phyloP scores from a whole-genome alignment of 2,113 vertebrate genomes.

The Porphyrio hochstetteri region DNA sequence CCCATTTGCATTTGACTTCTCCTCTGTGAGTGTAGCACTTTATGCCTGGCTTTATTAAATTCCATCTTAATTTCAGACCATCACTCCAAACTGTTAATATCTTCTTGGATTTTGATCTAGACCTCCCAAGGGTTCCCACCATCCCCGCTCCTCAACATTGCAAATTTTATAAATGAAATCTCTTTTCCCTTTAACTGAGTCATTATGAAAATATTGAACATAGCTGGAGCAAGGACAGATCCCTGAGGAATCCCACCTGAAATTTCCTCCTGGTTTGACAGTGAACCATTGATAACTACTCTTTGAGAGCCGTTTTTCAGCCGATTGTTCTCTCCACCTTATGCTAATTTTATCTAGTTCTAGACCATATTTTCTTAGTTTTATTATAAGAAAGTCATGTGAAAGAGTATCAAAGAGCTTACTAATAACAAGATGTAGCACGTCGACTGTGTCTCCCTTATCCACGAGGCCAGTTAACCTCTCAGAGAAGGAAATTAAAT shows the following conservation, averaged over 20 bases:
- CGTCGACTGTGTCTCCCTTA: not conserved
- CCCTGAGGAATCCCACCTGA: constrained; percentile 57
- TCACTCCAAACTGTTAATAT: constrained; percentile 53
- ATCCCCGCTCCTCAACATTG: constrained; percentile 37
- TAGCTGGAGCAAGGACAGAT: constrained; percentile 54
- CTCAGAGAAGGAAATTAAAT: constrained; percentile 19
- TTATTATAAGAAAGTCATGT: not conserved
- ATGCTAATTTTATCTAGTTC: constrained; percentile 41
- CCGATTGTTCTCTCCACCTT: constrained; percentile 9
- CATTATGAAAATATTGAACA: constrained; percentile 69
- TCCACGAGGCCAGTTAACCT: constrained; percentile 22
- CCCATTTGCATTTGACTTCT: constrained; percentile 32
- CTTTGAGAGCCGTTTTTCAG: constrained; percentile 32
- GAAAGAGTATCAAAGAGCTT: constrained; percentile 22
- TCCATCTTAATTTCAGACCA: constrained; percentile 64
- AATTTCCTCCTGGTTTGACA: not conserved
- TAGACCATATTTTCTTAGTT: constrained; percentile 42
- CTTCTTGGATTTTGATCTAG: constrained; percentile 53
- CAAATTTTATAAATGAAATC: constrained; percentile 55
- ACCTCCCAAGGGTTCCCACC: constrained; percentile 43
- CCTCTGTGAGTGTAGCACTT: not conserved
- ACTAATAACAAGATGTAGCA: constrained; percentile 16
- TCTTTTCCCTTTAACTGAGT: constrained; percentile 57
- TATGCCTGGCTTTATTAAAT: constrained; percentile 53
- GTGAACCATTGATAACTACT: constrained; percentile 24